Conservation (phyloP, 2,797 vertebrate species). For the Coccyzus lansbergi region DNA sequence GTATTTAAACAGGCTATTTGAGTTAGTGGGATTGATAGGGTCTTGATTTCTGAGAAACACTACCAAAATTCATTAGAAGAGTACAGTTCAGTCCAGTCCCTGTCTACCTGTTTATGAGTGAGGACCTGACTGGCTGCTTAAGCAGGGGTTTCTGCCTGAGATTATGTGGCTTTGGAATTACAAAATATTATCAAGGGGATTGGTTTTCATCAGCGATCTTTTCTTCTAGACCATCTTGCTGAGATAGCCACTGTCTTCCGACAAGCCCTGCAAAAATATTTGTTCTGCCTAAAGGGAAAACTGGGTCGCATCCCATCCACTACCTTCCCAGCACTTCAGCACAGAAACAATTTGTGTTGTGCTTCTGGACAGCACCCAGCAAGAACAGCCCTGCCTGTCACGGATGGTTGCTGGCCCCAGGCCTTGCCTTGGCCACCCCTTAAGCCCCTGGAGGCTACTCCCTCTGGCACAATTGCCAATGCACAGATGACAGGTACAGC, state of each 20-base stretch:
- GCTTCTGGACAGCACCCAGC: background rate
- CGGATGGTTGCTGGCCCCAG: background rate
- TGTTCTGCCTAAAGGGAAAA: background rate
- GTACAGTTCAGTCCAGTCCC: background rate
- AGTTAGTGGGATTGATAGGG: background rate
- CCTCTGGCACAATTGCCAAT: rapidly evolving
- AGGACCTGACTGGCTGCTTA: background rate
- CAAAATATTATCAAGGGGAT: background rate
- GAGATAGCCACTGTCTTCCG: background rate
- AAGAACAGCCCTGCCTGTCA: rapidly evolving
- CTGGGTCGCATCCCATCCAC: background rate
- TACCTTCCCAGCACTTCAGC: background rate
- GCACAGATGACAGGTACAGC: background rate
- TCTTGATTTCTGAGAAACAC: background rate
- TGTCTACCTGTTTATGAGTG: background rate
- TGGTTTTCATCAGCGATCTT: background rate
- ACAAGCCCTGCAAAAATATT: background rate
- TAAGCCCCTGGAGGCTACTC: background rate
- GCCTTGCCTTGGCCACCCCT: rapidly evolving
- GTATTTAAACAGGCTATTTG: background rate
- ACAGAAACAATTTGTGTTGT: background rate
- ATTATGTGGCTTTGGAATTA: background rate
- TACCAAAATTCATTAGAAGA: background rate
- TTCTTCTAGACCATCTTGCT: background rate
- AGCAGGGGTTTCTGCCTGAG: background rate